Conservation (phyloP, 2,113 vertebrate genomes). For the Zonotrichia leucophrys region DNA sequence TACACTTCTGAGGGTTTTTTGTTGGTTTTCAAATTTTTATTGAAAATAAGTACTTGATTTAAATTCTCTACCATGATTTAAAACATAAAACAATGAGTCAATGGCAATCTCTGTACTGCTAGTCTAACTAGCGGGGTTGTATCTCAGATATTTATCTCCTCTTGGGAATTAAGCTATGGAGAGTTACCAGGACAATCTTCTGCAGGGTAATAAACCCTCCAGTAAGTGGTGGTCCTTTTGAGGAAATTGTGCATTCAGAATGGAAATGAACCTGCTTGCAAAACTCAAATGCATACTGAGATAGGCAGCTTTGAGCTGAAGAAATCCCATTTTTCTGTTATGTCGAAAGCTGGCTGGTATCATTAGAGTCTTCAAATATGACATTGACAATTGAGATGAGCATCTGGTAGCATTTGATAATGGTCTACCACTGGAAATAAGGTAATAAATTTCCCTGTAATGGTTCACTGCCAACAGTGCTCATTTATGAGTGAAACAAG, state of each 20-base stretch:
- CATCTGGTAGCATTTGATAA: conserved; percentile 63
- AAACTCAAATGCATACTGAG: not conserved
- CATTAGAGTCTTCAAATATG: conserved; percentile 22
- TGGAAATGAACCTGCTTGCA: not conserved
- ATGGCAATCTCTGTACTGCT: not conserved
- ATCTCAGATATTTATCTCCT: not conserved
- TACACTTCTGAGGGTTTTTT: not conserved
- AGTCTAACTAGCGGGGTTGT: not conserved
- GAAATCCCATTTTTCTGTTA: not conserved
- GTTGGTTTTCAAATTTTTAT: not conserved
- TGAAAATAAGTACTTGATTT: not conserved
- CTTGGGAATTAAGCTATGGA: not conserved
- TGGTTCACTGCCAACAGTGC: not conserved
- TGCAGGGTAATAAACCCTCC: not conserved
- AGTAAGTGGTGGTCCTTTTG: not conserved
- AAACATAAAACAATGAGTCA: not conserved
- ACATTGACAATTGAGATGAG: conserved; percentile 38
- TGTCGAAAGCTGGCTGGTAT: not conserved
- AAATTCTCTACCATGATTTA: not conserved
- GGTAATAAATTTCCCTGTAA: conserved; percentile 39
- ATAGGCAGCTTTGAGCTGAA: not conserved
- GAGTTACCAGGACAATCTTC: not conserved
- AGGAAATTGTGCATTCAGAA: not conserved
- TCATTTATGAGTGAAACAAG: conserved; percentile 44
- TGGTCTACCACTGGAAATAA: conserved; percentile 37